These are phyloP conservation scores for human (Homo sapiens) DNA, from an alignment of 2,113 vertebrate genomes.

Conservation along the genomic window DNA sequence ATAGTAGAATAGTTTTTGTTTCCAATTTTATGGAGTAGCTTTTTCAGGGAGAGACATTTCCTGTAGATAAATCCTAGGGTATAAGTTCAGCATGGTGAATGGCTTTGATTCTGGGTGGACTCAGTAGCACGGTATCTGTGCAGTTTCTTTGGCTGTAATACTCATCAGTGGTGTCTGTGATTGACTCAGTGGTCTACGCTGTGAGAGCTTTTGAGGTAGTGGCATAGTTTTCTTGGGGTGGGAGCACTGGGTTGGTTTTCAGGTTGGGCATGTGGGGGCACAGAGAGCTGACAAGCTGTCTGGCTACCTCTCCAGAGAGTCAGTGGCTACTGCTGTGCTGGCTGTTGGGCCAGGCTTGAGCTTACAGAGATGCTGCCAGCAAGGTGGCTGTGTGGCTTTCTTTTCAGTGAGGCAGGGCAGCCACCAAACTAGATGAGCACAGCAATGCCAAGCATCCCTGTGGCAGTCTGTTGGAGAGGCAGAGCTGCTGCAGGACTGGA, in stretches of 20 bases:
- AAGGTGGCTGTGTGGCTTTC: neutral
- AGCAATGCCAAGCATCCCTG: neutral
- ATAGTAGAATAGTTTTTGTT: too few relatives aligned
- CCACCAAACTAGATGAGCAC: neutral
- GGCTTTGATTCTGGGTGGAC: too few relatives aligned
- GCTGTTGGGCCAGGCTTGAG: neutral
- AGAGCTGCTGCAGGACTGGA: too few relatives aligned
- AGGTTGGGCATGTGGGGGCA: neutral
- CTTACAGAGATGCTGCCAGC: neutral
- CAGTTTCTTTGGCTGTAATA: too few relatives aligned
- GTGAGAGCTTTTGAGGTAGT: neutral
- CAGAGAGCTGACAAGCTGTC: neutral
- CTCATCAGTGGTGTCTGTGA: too few relatives aligned
- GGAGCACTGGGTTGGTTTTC: neutral
- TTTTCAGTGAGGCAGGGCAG: neutral
- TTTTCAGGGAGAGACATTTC: too few relatives aligned
- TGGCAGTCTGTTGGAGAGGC: neutral
- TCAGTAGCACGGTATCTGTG: too few relatives aligned
- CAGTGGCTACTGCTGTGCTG: neutral
- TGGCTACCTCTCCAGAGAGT: neutral
- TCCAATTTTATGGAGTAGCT: too few relatives aligned
- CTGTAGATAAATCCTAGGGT: too few relatives aligned
- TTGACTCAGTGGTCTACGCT: neutral
- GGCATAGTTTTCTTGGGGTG: neutral
- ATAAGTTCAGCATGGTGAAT: too few relatives aligned